Conservation (phyloP, 2,888 invertebrate species). For the Euproctis similis region DNA sequence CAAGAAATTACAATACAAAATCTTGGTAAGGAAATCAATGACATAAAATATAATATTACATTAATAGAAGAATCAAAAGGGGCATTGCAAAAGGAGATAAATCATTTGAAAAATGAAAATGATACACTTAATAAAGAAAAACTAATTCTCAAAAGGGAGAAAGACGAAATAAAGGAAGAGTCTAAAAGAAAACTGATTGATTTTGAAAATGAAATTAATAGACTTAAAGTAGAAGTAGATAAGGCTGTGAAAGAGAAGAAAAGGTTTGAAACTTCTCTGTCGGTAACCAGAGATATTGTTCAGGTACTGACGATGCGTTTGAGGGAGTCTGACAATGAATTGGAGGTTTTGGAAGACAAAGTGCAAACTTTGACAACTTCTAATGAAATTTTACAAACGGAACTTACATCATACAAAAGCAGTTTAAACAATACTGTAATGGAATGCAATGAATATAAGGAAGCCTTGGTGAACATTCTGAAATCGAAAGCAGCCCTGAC, state of each 20-base stretch:
- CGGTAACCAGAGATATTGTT: constrained; percentile 74
- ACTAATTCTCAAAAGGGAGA: constrained; percentile 33
- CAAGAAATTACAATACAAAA: constrained; percentile 48
- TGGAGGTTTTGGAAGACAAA: constrained; percentile 71
- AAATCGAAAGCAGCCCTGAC: constrained; percentile 65
- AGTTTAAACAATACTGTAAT: constrained; percentile 47
- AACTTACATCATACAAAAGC: constrained; percentile 48
- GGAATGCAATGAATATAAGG: constrained; percentile 67
- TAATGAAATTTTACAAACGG: constrained; percentile 52
- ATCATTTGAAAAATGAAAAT: constrained; percentile 41
- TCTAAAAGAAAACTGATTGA: constrained; percentile 50
- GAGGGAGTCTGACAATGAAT: constrained; percentile 76
- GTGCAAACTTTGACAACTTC: constrained; percentile 41
- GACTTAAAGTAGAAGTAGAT: constrained; percentile 59
- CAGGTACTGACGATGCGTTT: constrained; percentile 75
- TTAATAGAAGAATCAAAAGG: constrained; percentile 46
- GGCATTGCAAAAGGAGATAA: constrained; percentile 43
- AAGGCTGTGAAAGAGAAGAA: constrained; percentile 67
- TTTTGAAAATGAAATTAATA: constrained; percentile 61
- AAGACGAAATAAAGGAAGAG: constrained; percentile 49
- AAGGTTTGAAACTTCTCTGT: constrained; percentile 76
- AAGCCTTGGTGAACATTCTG: constrained; percentile 61
- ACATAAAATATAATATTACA: constrained; percentile 43
- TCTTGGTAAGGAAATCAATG: constrained; percentile 50
- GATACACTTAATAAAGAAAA: constrained; percentile 42